Percentiles rank a stretch among this genome's conserved stretches.
These are phyloP conservation scores for Regulus satrapa DNA, from an alignment of 2,113 vertebrate genomes.

Conservation along the genomic window DNA sequence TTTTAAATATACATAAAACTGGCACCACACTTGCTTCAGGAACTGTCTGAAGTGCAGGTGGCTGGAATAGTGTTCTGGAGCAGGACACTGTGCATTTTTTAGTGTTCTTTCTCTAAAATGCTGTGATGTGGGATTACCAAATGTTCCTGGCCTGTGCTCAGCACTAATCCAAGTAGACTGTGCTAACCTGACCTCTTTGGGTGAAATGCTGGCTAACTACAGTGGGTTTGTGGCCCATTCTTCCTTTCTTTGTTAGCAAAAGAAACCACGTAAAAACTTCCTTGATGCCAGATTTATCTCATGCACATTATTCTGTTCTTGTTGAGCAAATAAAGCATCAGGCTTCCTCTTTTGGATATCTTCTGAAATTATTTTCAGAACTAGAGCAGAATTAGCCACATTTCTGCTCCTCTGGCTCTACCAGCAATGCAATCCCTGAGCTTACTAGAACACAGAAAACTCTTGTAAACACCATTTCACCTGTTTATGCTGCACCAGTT, in stretches of 20 bases:
- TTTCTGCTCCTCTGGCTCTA: background rate
- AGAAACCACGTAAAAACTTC: background rate
- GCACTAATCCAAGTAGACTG: background rate
- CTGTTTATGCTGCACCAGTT: background rate
- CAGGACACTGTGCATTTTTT: background rate
- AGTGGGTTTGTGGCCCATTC: background rate
- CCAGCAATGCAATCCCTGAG: background rate
- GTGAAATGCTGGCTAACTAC: background rate
- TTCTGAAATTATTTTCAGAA: background rate
- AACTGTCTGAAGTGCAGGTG: background rate
- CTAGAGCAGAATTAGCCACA: background rate
- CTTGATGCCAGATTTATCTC: background rate
- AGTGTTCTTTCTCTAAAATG: background rate
- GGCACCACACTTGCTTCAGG: background rate
- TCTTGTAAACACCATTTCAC: background rate
- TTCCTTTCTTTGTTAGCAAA: background rate
- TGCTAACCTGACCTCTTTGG: background rate
- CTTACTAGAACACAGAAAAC: background rate
- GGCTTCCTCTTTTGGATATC: background rate
- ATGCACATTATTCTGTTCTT: background rate
- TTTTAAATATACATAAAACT: background rate
- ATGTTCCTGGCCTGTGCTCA: background rate
- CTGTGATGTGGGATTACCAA: background rate
- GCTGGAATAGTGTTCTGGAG: background rate
- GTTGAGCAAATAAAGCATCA: background rate